phyloP scores from a whole-genome alignment of 37 sponge, comb jelly and placozoan genomes.

The Hormiphora californensis region DNA sequence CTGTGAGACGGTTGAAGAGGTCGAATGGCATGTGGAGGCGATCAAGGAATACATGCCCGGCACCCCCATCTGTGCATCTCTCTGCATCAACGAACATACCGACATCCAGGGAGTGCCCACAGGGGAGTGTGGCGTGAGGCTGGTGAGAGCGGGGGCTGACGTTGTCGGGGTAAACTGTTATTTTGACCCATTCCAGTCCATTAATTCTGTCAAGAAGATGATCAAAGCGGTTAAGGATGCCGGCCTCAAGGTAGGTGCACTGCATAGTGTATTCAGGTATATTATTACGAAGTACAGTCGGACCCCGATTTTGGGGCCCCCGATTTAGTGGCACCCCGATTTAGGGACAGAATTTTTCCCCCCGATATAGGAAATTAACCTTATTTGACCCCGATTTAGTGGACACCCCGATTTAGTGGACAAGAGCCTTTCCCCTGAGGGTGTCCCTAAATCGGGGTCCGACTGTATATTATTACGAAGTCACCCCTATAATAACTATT shows the following conservation, averaged over 20 bases:
- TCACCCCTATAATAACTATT: too few relatives aligned
- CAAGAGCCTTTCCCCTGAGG: too few relatives aligned
- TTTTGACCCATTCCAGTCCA: conserved; percentile 50
- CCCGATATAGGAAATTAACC: too few relatives aligned
- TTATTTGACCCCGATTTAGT: too few relatives aligned
- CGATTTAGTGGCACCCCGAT: too few relatives aligned
- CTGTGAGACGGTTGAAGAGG: conserved; percentile 60
- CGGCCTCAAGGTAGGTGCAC: conserved; percentile 53
- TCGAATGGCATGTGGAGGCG: conserved; percentile 59
- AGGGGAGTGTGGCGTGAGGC: conserved; percentile 58
- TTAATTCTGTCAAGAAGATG: conserved; percentile 53
- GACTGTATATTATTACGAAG: too few relatives aligned
- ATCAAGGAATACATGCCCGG: conserved; percentile 56
- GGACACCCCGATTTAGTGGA: too few relatives aligned
- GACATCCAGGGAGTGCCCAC: conserved; percentile 58
- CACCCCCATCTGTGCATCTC: conserved; percentile 22
- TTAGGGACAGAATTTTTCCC: too few relatives aligned
- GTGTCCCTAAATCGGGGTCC: too few relatives aligned
- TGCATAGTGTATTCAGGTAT: too few relatives aligned
- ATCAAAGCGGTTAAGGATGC: conserved; percentile 19
- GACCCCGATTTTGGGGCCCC: too few relatives aligned
- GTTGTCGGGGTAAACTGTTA: conserved; percentile 61
- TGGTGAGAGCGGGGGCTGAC: conserved; percentile 59
- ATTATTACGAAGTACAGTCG: too few relatives aligned
- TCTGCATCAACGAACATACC: conserved; percentile 55